Percentiles rank a stretch among this genome's conserved stretches.
These are phyloP conservation scores for Spodoptera frugiperda DNA, from an alignment of 1,140 invertebrate species.

Conservation along the genomic window DNA sequence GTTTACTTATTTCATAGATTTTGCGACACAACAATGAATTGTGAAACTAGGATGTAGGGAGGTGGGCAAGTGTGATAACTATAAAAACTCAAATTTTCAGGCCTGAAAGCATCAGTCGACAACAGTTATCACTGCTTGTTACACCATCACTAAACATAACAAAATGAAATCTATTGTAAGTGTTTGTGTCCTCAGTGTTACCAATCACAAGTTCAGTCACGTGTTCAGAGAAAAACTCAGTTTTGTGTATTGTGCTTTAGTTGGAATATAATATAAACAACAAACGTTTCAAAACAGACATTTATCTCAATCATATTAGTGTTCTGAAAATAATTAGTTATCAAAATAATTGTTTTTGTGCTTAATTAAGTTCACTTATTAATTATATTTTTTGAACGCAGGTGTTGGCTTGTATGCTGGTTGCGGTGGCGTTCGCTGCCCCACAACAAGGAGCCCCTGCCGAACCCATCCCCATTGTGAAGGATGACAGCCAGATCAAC, in stretches of 20 bases:
- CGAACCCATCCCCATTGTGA: slow-evolving; percentile 77
- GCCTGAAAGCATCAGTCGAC: slow-evolving; percentile 75
- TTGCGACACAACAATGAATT: slow-evolving; percentile 78
- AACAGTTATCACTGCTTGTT: slow-evolving; percentile 62
- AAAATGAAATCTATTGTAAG: slow-evolving; percentile 82
- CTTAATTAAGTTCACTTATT: no score
- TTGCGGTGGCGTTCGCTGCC: slow-evolving; percentile 69
- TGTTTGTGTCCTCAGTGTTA: slow-evolving; percentile 44
- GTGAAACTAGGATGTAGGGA: slow-evolving; percentile 74
- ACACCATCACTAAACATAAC: slow-evolving; percentile 56
- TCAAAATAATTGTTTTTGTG: no score
- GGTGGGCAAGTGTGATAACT: slow-evolving; percentile 72
- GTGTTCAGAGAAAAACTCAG: not conserved
- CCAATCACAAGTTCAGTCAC: not conserved
- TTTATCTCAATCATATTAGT: no score
- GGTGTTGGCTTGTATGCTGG: slow-evolving; percentile 73
- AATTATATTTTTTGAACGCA: slow-evolving; percentile 57
- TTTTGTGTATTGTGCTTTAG: slow-evolving; percentile 3
- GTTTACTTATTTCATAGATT: slow-evolving; percentile 85
- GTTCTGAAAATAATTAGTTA: not conserved
- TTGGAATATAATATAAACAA: not conserved
- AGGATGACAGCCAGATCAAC: slow-evolving; percentile 80
- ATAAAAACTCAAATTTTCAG: slow-evolving; percentile 81
- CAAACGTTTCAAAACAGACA: not conserved
- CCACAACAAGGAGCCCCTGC: slow-evolving; percentile 64